A percentile compares a stretch with the other conserved stretches of the same genome.
These are phyloP conservation scores for Ciona savignyi DNA, from an alignment of 23 tunicate species.

Conservation along the genomic window DNA sequence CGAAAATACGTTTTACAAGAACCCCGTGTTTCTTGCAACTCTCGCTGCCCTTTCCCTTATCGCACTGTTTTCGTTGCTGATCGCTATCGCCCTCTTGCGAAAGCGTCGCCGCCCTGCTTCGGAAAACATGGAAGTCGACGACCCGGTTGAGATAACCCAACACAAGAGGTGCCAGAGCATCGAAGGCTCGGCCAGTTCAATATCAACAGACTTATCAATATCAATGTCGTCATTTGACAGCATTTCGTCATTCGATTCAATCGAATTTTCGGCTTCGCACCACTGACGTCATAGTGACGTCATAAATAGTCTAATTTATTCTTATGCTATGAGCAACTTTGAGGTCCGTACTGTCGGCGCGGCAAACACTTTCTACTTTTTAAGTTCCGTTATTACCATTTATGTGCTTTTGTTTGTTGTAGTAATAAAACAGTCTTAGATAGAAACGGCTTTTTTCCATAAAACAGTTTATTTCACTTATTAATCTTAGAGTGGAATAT, in stretches of 20 bases:
- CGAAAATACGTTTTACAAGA: neutral
- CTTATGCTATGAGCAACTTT: too few species aligned
- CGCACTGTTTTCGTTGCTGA: conserved; percentile 2
- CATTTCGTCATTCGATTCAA: conserved; percentile 5
- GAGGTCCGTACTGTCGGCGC: too few species aligned
- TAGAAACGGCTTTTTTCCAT: too few species aligned
- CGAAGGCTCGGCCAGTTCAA: conserved; percentile 9
- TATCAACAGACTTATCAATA: neutral
- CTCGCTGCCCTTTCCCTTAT: conserved; percentile 8
- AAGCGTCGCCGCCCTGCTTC: conserved; percentile 8
- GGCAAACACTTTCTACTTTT: neutral
- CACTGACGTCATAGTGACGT: neutral
- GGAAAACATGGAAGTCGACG: neutral
- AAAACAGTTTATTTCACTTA: too few species aligned
- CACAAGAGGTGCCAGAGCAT: conserved; percentile 9
- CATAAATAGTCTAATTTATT: neutral
- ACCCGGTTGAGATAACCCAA: conserved; percentile 10
- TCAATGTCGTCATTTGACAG: conserved; percentile 21
- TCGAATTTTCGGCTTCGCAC: neutral
- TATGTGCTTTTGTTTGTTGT: too few species aligned
- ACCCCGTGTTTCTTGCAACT: conserved; percentile 17
- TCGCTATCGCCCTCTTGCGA: conserved; percentile 25
- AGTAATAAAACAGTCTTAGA: too few species aligned
- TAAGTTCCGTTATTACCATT: neutral
- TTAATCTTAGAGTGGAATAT: too few species aligned